Evolutionary conservation across 64 coral and sea anemone species (phyloP), one percentile per base, ranked within the genome.

Genomic region (Trachythela sp.): DNA sequence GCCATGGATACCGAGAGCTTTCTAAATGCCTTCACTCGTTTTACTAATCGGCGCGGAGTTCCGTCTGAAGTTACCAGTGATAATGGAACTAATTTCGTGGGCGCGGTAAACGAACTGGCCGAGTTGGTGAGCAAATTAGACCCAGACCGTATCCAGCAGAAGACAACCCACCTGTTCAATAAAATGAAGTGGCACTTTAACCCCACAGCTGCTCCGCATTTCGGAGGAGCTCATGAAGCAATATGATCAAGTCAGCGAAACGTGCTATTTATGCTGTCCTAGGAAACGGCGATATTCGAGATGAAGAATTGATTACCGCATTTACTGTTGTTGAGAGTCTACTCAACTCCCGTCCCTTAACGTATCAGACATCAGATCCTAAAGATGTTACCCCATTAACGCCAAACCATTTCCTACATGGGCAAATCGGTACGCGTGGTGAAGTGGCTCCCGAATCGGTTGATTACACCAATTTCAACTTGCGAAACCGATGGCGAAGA

Each of bases 361-460:
- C 42, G 4, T 45, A 45, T 45, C 42, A 89, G 2, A 93, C 86
- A 85, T 36, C 39, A 20, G 56, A 89, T 32, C 76, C 20, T 8
- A 59, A 93, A 29, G 87, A 93, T 70, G 87, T 89, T 10, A 14
- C 54, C 4, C 75, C 84, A 22, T 76, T 92, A 38, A 45, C 42
- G 11, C 42, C 42, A 45, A 45, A 45, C 42, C 42, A 45, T 45
- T 45, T 45, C 42, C 11, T 88, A 40, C 87, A 88, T 85, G 91
- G 91, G 8, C 86, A 92, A 68, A 84, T 88, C 67, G 91, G 86
- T 58, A n/a, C n/a, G n/a, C n/a, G n/a, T n/a, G 91, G 91, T 22
- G 85, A 87, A 35, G 29, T 87, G 13, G 85, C 36, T 35, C 91
- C 85, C 15, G 86, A 92, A 15, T 88, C 42, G 52, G 91, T 92